These are phyloP conservation scores for Cotesia chilonis DNA, from an alignment of 1,140 invertebrate species.

Conservation along the genomic window DNA sequence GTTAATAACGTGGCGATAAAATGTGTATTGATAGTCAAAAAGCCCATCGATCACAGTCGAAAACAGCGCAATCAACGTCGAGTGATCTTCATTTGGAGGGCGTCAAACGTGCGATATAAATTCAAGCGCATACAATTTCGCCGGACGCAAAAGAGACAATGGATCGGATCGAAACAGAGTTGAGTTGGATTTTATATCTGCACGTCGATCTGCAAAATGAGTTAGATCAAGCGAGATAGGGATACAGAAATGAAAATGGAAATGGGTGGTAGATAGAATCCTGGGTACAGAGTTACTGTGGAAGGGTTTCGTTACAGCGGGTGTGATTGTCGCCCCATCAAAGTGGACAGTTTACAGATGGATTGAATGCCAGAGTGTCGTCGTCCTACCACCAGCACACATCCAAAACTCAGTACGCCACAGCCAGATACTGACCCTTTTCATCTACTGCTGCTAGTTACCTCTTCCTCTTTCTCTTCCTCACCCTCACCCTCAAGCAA, in stretches of 20 bases:
- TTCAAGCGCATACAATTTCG: conserved; percentile 57
- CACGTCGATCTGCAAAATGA: no score
- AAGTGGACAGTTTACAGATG: conserved; percentile 65
- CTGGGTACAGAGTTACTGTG: neutral
- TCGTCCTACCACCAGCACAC: conserved; percentile 24
- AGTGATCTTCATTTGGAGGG: conserved; percentile 58
- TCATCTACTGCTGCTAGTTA: conserved; percentile 22
- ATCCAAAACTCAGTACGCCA: no score
- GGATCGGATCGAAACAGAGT: conserved; percentile 39
- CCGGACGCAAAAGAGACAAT: conserved; percentile 52
- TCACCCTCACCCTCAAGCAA: conserved; percentile 28
- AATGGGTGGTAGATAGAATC: conserved; percentile 9
- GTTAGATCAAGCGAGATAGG: conserved; percentile 1
- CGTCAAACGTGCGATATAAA: conserved; percentile 47
- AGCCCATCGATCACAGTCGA: conserved; percentile 34
- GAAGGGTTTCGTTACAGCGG: conserved; percentile 56
- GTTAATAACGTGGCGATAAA: conserved; percentile 18
- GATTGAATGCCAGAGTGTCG: conserved; percentile 50
- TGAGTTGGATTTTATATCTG: neutral
- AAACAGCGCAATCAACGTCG: conserved; percentile 39
- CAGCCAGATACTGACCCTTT: conserved; percentile 16
- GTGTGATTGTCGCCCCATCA: conserved; percentile 64
- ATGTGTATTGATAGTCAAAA: conserved; percentile 44
- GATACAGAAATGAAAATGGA: conserved; percentile 16
- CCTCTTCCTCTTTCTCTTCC: conserved; percentile 16